Base-by-base conservation (phyloP, 2,888 invertebrate genomes). In the Phaedon cochleariae region DNA sequence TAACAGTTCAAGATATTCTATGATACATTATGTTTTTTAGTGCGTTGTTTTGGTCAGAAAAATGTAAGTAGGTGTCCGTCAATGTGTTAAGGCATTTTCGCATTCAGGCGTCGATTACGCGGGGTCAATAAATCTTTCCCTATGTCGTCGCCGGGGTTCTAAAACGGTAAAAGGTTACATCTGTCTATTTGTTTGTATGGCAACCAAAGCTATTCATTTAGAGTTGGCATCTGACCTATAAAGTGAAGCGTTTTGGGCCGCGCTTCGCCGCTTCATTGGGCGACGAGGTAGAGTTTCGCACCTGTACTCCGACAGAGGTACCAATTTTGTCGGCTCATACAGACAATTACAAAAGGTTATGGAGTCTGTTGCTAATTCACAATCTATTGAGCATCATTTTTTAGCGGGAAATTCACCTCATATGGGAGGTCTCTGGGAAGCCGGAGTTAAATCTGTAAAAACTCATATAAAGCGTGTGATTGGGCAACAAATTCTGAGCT, bases 171-270 rank as follows among this genome's bases (percentile, higher is more conserved):
- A 58, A 22, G 34, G 20, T 2, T 54, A 58, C 21, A 45, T 58
- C 0, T 67, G 69, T 26, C 10, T 74, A 18, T 76, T 74, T 54
- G 65, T 73, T 1, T 73, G 76, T 59, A 48, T 76, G 17, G 48
- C 70, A 0, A 71, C 73, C 0, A 76, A 71, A 59, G 75, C 77
- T 1, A 41, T 75, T 9, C 73, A 76, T 34, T 29, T 78, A 2
- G 76, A 77, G 54, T n/a, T 72, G 7, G 75, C 72, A 4, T 66
- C 67, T 0, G 67, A 69, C 12, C 61, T 76, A 0, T 54, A 71
- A 0, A 70, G 70, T 4, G 72, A 76, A 17, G 70, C 73, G 0
- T 76, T 78, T 63, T 26, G 53, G 12, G 51, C 59, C n/a, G 59
- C 58, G 7, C 18, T 20, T 12, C 34, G 22, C 9, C 46, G 58